phyloP scores from a whole-genome alignment of 2,113 vertebrate genomes.

The Calcarius ornatus region DNA sequence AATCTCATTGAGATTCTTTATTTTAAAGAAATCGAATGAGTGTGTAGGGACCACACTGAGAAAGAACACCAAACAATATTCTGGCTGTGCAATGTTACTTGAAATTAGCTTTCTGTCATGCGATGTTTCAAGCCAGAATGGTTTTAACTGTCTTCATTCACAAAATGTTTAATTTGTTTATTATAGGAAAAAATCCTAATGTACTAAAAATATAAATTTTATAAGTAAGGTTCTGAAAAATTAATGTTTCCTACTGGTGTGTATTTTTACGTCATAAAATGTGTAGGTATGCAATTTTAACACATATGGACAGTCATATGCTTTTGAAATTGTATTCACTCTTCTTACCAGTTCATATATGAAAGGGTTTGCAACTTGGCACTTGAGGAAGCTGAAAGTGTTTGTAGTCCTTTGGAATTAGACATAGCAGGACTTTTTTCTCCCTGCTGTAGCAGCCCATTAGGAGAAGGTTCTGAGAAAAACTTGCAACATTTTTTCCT shows the following conservation, averaged over 20 bases:
- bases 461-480: not conserved
- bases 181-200: not conserved
- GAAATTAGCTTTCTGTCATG: not conserved
- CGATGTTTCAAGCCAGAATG: not conserved
- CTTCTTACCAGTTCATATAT: not conserved
- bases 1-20: not conserved
- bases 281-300: not conserved
- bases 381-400: not conserved
- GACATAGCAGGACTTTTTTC: not conserved
- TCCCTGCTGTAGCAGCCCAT: not conserved
- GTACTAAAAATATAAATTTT: not conserved
- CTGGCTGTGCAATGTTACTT: not conserved
- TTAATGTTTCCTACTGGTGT: rapidly evolving
- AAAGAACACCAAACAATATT: not conserved
- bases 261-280: not conserved
- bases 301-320: not conserved
- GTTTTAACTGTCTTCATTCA: not conserved
- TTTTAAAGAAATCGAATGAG: not conserved
- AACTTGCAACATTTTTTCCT: not conserved
- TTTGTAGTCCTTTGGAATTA: not conserved
- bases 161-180: not conserved
- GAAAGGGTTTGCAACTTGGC: not conserved
- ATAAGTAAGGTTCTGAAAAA: not conserved
- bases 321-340: not conserved
- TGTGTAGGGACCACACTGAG: not conserved